Conservation (phyloP, 2,888 invertebrate genomes). For the Chromoteleia sp. region DNA sequence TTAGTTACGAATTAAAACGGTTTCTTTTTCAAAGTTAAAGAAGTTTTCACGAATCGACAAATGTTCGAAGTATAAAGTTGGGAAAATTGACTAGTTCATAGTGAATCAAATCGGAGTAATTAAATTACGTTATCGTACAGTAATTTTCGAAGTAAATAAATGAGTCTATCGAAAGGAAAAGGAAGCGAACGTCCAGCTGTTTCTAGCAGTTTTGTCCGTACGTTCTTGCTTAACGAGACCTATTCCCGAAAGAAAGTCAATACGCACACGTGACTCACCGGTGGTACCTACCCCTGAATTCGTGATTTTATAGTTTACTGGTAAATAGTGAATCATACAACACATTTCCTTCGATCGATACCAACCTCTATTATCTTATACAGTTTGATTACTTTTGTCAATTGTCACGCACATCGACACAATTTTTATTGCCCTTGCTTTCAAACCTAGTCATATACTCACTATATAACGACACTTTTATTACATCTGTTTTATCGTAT, state of each 20-base stretch:
- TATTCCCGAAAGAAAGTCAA: constrained; percentile 56
- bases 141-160: constrained; percentile 16
- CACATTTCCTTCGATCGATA: constrained; percentile 61
- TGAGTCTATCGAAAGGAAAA: constrained; percentile 10
- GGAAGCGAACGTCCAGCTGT: constrained; percentile 31
- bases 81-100: too few relatives aligned
- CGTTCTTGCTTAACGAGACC: constrained; percentile 15
- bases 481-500: not conserved
- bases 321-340: constrained; percentile 62
- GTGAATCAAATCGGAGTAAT: not conserved
- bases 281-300: constrained; percentile 53
- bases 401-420: constrained; percentile 27
- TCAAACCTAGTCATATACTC: not conserved
- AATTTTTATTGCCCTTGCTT: constrained; percentile 27
- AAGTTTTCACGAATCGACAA: too few relatives aligned
- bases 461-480: not conserved
- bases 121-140: not conserved
- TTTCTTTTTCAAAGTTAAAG: too few relatives aligned
- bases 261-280: constrained; percentile 56
- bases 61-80: too few relatives aligned
- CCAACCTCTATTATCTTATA: constrained; percentile 49
- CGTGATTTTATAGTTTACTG: constrained; percentile 62
- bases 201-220: constrained; percentile 17
- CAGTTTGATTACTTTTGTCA: constrained; percentile 55
- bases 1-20: too few relatives aligned